Base-by-base conservation (phyloP, 2,888 invertebrate species). In the Nineta flava region DNA sequence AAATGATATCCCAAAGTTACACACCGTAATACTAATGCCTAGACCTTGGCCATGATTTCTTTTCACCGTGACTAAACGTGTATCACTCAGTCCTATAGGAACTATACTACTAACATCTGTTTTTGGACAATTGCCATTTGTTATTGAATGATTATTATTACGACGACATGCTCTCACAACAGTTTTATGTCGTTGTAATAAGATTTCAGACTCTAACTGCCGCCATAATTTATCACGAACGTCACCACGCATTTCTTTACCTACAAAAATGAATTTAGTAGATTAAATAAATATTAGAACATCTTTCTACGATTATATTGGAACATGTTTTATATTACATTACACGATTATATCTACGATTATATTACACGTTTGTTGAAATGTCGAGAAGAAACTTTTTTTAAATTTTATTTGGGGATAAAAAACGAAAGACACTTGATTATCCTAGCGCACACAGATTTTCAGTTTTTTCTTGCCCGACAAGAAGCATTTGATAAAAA, bases 201-300 rank as follows among this genome's bases (percentile, higher is more conserved):
- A 76, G 58, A 90, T 90, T 70, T 90, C 88, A 0, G 87, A 84
- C 62, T 90, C 88, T 57, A 90, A 72, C 72, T 88, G 80, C 54
- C 85, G 72, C 83, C 83, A 83, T 6, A 90, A 67, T 45, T 84
- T 82, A 62, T 87, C 86, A 57, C 87, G 75, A 40, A 87, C 76
- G 55, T 83, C 81, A 2, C 84, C 80, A 41, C 83, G 74, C 83
- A 87, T 83, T 61, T 87, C 87, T 51, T 84, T 70, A 10, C 77
- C 67, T 67, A 50, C 41, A 57, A 51, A 38, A 41, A 50, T 9
- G 16, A 13, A 34, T 32, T 10, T 2, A 34, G 12, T 13, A 10
- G 4, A 46, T 10, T 17, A 6, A 6, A 44, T 19, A 19, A 19
- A n/a, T 4, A 17, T 19, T 35, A n/a, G 12, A 2, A n/a, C n/a